Conservation (phyloP, 2,888 invertebrate genomes). For the Tetanocera ferruginea region DNA sequence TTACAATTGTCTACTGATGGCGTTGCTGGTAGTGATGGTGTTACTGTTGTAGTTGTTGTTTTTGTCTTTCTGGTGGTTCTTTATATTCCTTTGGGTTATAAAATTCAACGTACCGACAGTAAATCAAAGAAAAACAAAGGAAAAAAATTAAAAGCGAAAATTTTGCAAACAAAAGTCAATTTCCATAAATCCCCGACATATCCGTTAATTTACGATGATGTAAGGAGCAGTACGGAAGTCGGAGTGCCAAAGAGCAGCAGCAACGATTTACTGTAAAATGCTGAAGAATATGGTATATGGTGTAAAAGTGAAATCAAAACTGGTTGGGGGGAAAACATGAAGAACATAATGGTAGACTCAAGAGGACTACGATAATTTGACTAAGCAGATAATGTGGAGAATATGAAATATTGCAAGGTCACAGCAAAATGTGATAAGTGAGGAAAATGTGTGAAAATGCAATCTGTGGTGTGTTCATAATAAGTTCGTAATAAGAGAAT, state of each 20-base stretch:
- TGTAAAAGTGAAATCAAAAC: conserved; percentile 30
- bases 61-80: background rate
- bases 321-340: background rate
- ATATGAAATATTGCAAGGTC: too few relatives aligned
- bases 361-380: background rate
- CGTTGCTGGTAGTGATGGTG: background rate
- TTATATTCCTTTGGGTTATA: background rate
- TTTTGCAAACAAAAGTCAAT: conserved; percentile 59
- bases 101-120: conserved; percentile 40
- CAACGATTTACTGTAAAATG: conserved; percentile 22
- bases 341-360: background rate
- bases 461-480: too few relatives aligned
- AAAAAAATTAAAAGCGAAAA: conserved; percentile 43
- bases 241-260: background rate
- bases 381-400: too few relatives aligned
- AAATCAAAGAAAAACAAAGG: conserved; percentile 44
- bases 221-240: background rate
- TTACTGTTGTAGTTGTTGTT: background rate
- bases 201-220: background rate
- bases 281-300: conserved; percentile 32
- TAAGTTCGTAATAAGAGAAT: too few relatives aligned
- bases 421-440: too few relatives aligned
- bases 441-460: too few relatives aligned
- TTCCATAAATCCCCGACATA: conserved; percentile 60
- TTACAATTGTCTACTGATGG: conserved; percentile 55